phyloP scores from a whole-genome alignment of 2,888 invertebrate species.

The Mesodorylaimus sp. region DNA sequence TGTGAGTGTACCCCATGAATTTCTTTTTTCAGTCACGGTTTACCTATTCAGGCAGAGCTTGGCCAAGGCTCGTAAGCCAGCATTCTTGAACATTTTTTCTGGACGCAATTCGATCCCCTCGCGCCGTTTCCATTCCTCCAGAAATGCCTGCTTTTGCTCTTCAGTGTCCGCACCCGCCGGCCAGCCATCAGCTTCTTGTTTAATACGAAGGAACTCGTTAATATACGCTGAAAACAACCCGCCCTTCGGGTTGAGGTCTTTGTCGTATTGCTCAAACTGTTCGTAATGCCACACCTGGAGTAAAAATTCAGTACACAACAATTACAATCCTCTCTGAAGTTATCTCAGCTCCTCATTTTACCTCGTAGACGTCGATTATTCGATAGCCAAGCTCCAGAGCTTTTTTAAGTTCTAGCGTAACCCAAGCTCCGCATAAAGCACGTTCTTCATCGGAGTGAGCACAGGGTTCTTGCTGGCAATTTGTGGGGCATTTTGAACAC shows the following conservation, averaged over 20 bases:
- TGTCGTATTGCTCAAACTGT: constrained; percentile 4
- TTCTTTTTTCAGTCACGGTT: too few relatives aligned
- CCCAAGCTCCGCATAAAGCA: constrained; percentile 19
- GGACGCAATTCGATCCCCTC: neutral
- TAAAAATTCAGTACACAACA: neutral
- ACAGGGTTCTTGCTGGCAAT: too few relatives aligned
- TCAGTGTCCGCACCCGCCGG: neutral
- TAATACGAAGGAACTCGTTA: constrained; percentile 18
- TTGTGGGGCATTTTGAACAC: constrained; percentile 17
- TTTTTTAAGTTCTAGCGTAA: constrained; percentile 18
- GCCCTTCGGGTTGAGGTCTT: constrained; percentile 10
- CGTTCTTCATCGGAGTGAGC: constrained; percentile 16
- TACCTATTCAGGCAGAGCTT: neutral
- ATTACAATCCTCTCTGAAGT: neutral
- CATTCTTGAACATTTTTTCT: neutral
- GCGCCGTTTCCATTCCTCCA: neutral
- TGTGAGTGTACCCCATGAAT: constrained; percentile 1
- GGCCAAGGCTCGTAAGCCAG: constrained; percentile 1
- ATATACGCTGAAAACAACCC: constrained; percentile 20
- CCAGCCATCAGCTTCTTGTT: constrained; percentile 16
- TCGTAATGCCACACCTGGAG: constrained; percentile 19
- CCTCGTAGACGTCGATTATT: neutral
- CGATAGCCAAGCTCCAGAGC: constrained; percentile 19
- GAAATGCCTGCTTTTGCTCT: neutral
- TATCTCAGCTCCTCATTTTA: too few relatives aligned